These are phyloP conservation scores for Acromyrmex echinatior DNA, from an alignment of 1,140 invertebrate species.

Conservation along the genomic window DNA sequence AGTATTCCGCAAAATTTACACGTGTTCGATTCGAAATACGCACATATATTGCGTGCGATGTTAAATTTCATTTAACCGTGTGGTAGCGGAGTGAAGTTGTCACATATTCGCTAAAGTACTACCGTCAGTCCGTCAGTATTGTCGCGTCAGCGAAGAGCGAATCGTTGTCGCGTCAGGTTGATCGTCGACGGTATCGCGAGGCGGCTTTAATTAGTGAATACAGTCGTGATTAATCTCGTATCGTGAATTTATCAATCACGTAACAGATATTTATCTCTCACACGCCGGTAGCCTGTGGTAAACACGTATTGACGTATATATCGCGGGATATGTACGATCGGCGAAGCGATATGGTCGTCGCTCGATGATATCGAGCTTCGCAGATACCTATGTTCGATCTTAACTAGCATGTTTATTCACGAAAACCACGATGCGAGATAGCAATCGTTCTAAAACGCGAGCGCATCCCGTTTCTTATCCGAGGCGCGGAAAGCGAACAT, in stretches of 20 bases:
- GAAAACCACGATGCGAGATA: background rate
- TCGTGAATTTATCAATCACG: background rate
- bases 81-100: background rate
- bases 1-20: background rate
- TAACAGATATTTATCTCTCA: background rate
- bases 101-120: background rate
- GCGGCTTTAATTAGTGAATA: background rate
- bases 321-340: background rate
- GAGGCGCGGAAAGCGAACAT: background rate
- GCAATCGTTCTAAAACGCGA: background rate
- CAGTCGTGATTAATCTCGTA: background rate
- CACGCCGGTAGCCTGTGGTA: background rate
- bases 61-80: slow-evolving; percentile 9
- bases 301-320: background rate
- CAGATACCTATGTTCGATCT: background rate
- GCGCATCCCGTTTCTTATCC: background rate
- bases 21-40: background rate
- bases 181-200: background rate
- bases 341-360: background rate
- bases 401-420: background rate
- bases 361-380: background rate
- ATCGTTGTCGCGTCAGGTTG: background rate
- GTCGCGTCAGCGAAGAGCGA: background rate
- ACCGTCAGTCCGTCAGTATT: background rate
- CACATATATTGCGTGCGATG: background rate